Conservation (phyloP, 2,797 vertebrate species). For the Microchirus variegatus region DNA sequence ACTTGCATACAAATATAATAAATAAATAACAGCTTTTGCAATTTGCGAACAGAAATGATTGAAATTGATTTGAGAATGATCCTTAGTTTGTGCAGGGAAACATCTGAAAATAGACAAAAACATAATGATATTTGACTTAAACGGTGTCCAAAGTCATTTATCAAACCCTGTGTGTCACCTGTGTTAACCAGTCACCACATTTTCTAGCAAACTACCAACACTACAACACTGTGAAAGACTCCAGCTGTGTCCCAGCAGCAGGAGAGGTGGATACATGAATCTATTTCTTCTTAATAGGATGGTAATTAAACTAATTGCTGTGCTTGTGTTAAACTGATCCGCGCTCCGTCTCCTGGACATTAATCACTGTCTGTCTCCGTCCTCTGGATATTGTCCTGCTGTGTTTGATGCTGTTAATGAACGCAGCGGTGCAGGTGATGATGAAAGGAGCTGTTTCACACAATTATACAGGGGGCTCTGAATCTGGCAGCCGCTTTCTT, state of each 20-base stretch:
- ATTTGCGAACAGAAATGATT: no score
- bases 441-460: conserved; percentile 56
- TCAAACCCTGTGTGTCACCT: not conserved
- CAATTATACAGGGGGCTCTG: conserved; percentile 15
- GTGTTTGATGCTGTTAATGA: conserved; percentile 60
- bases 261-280: conserved; percentile 29
- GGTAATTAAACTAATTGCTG: conserved; percentile 62
- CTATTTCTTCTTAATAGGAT: conserved; percentile 43
- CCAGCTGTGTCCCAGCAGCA: conserved; percentile 29
- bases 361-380: conserved; percentile 44
- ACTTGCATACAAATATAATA: no score
- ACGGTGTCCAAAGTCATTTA: not conserved
- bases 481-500: conserved; percentile 13
- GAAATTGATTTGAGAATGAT: no score
- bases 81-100: no score
- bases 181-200: not conserved
- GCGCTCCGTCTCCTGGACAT: conserved; percentile 36
- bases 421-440: conserved; percentile 39
- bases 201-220: conserved; percentile 12
- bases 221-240: conserved; percentile 14
- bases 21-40: no score
- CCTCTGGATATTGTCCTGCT: conserved; percentile 33
- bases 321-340: conserved; percentile 57
- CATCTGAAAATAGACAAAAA: no score
- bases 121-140: not conserved